Base-by-base conservation (phyloP, 2,888 invertebrate species). In the Cremastinae sp. region DNA sequence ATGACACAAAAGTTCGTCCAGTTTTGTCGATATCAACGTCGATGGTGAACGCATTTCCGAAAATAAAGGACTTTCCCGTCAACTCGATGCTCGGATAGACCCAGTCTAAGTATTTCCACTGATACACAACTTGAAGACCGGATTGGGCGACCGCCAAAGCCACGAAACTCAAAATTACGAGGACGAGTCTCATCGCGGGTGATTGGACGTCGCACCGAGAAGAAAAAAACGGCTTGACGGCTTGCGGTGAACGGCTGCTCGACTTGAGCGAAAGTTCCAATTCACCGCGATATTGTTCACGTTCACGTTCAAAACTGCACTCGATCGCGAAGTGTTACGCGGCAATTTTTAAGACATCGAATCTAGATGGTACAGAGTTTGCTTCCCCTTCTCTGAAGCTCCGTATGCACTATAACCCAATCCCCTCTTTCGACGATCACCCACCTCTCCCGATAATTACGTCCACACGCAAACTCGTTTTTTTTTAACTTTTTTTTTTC, bases 31-130 rank as follows among this genome's bases (percentile, higher is more conserved):
- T 75, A 66, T 88, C 89, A 7, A 89, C 87, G 54, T 89, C 89
- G 78, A 89, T 89, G 7, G 88, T 83, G 54, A 89, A 86, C 12
- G 89, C 76, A 78, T 89, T 89, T 12, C 89, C 89, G 3, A 86
- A 56, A 36, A 85, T 87, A 53, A 83, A 87, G 53, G 87, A 84
- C 71, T 83, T 87, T n/a, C 81, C 83, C 2, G 87, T 82, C 51
- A 84, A 65, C 16, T 74, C 78, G 16, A 87, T 83, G 34, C 75
- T 84, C n/a, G 88, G 88, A 77, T 80, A 79, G 10, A 83, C 80
- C 89, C 89, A 89, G 68, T 89, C 87, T 54, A 89, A 58, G 77
- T 82, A 87, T 54, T 85, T 86, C 89, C 89, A 89, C 69, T 86
- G 84, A 54, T 80, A 85, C 1, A 74, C 82, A 18, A 88, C 84